Percentiles rank a stretch among this genome's conserved stretches.
These are phyloP conservation scores for Ptyas mucosa DNA, from an alignment of 2,113 vertebrate genomes.

Conservation along the genomic window DNA sequence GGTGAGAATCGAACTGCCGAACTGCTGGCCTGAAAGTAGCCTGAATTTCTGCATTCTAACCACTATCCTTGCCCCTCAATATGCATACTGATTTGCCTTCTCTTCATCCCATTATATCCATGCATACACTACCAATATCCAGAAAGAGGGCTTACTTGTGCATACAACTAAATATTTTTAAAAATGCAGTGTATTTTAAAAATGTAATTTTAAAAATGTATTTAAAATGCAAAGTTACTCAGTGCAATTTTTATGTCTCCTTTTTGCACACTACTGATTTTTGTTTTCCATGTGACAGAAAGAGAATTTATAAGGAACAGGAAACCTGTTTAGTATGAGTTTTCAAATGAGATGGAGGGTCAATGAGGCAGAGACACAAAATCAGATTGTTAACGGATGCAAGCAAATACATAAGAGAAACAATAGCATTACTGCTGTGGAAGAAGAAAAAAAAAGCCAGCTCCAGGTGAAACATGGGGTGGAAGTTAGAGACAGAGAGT, in stretches of 20 bases:
- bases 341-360: slow-evolving; percentile 22
- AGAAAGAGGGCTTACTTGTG: neutral
- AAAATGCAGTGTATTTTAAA: too few species aligned
- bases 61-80: neutral
- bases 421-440: neutral
- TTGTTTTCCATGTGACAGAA: neutral
- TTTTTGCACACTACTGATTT: neutral
- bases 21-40: too few species aligned
- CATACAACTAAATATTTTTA: neutral
- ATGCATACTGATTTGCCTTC: neutral
- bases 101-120: neutral
- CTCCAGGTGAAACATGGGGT: neutral
- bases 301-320: neutral
- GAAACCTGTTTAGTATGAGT: slow-evolving; percentile 16
- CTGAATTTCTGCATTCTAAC: too few species aligned
- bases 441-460: neutral
- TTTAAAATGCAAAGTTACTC: neutral
- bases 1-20: too few species aligned
- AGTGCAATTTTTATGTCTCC: too few species aligned
- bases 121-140: neutral
- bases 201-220: too few species aligned
- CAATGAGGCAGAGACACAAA: slow-evolving; percentile 15
- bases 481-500: neutral
- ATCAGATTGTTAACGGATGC: slow-evolving; percentile 3
- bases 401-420: neutral